Conservation (phyloP, 1,140 invertebrate genomes). For the Drosophila hydei region DNA sequence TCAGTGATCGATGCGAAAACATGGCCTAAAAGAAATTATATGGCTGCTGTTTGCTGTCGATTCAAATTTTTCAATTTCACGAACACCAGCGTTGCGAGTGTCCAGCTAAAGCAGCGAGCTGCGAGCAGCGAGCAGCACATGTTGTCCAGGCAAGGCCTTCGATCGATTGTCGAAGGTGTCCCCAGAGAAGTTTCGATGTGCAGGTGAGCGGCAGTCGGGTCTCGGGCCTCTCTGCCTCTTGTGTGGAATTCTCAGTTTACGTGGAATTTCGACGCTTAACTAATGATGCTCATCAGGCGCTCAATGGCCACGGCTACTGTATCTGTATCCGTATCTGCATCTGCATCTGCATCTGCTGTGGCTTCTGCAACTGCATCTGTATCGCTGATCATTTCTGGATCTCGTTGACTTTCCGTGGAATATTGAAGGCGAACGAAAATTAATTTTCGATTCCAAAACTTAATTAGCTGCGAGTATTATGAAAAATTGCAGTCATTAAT, state of each 20-base stretch:
- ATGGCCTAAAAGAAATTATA: conserved; percentile 60
- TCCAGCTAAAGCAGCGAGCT: conserved; percentile 29
- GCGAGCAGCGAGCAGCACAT: conserved; percentile 61
- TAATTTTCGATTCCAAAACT: conserved; percentile 50
- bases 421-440: conserved; percentile 41
- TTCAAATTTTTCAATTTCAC: conserved; percentile 79
- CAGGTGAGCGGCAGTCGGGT: conserved; percentile 50
- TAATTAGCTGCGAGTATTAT: conserved; percentile 74
- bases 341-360: conserved; percentile 19
- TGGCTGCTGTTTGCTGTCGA: conserved; percentile 57
- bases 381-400: conserved; percentile 27
- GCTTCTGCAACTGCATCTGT: conserved; percentile 12
- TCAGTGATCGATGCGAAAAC: conserved; percentile 75
- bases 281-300: conserved; percentile 81
- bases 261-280: conserved; percentile 82
- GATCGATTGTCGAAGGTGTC: conserved; percentile 51
- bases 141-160: conserved; percentile 50
- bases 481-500: conserved; percentile 75
- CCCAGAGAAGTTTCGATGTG: conserved; percentile 60
- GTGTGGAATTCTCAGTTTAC: conserved; percentile 60
- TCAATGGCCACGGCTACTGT: conserved; percentile 67
- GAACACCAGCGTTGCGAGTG: conserved; percentile 6
- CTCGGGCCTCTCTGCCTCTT: not conserved
- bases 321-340: conserved; percentile 39
- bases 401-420: conserved; percentile 56